Base-by-base conservation (phyloP, 64 coral and sea anemone genomes). In the Montipora capricornis region DNA sequence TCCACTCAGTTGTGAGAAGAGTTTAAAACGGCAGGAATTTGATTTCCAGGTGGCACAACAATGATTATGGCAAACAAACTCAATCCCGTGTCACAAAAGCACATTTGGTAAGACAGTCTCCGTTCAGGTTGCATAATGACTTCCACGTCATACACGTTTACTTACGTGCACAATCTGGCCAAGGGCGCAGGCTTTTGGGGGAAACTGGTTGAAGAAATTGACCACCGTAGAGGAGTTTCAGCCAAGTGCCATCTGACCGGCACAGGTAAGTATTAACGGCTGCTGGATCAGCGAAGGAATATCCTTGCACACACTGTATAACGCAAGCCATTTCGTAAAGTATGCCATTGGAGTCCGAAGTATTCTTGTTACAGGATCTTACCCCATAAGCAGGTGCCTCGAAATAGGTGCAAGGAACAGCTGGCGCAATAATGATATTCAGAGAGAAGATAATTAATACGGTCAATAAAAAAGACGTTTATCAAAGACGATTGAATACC, bases 121-220 rank as follows among this genome's bases (percentile, higher is more conserved):
- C 11, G 6, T 57, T 6, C 5, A 8, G 11, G 6, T 6, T 6
- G 49, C 17, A 16, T 49, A 5, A 12, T n/a, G 4, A 6, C 10
- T 60, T 10, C 17, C 82, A 51, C 7, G 6, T 2, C 46, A 9
- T 11, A 51, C 11, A 10, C 24, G n/a, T 20, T 61, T 49, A 95
- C 97, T 78, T 84, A 98, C 97, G 94, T 66, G 97, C 80, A 20
- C 97, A 98, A 44, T 98, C 97, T 19, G 94, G 91, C 97, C 97
- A 98, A 1, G 97, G 97, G 19, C 90, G 90, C 44, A 94, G 53
- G 52, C 85, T 85, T 50, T 78, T 73, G 60, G 90, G 79, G 0
- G 5, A 24, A 7, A 93, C 60, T n/a, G 87, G 71, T 5, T 85
- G 60, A 1, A 84, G 82, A 52, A 68, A 67, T 1, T 88, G 88